Base-by-base conservation (phyloP, 2,113 vertebrate species). In the Caracal caracal region DNA sequence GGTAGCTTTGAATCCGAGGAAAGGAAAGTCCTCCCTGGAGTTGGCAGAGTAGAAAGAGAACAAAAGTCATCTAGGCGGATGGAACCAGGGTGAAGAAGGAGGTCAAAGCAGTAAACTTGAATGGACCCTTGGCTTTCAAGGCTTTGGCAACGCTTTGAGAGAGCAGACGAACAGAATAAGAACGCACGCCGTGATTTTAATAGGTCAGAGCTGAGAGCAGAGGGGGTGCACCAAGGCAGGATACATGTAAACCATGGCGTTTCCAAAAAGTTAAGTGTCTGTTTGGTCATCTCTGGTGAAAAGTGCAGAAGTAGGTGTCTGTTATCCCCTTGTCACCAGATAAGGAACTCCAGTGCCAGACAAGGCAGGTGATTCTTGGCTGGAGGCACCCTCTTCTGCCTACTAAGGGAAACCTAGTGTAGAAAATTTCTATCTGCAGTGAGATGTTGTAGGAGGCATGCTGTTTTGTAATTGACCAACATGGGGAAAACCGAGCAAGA, bases 1-100 rank as follows among this genome's bases (percentile, higher is more conserved):
- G 40, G 40, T 47, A 65, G 61, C 33, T 94, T 20, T 88, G 79
- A 79, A 78, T 66, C 88, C 16, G 81, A 88, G 93, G 80, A 90
- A 86, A 35, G 61, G 68, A 95, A 82, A 78, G 63, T 83, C 22
- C 20, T 96, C 37, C 49, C n/a, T 35, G 33, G 6, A 73, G 82
- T 10, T 88, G 59, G 59, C 91, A 56, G 51, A 88, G 37, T 40
- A 17, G 88, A 96, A 88, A 86, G 26, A 88, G 66, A 83, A 82
- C 79, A 76, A 82, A 96, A 92, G 19, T 66, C n/a, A 19, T 47
- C 40, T 40, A 63, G 61, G 71, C 73, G 47, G 40, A 33, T 35
- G 49, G 56, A 90, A 82, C 78, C 26, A 24, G 16, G 35, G 47
- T 53, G 82, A 82, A 94, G 85, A 61, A 81, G 22, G 51, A 78